phyloP scores from a whole-genome alignment of 2,888 invertebrate species.

The Tetramorium bicarinatum region DNA sequence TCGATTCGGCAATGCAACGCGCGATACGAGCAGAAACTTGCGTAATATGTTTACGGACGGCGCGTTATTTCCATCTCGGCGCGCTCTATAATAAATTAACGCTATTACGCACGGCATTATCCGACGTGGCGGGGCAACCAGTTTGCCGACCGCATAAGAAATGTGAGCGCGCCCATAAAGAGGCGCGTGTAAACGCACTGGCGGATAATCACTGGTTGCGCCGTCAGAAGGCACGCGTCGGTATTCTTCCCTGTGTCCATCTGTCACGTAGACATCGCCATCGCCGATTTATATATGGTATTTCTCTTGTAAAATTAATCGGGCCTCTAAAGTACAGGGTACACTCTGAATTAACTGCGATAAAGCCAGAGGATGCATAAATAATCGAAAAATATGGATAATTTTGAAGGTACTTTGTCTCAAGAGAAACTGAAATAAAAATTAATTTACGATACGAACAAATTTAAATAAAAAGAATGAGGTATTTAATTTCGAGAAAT shows the following conservation, averaged over 20 bases:
- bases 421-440: not conserved
- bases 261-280: constrained; percentile 17
- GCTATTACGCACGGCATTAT: constrained; percentile 61
- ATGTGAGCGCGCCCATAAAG: constrained; percentile 60
- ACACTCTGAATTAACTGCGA: not conserved
- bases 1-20: constrained; percentile 13
- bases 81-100: constrained; percentile 64
- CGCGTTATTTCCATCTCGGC: constrained; percentile 46
- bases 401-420: not conserved
- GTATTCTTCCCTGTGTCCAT: constrained; percentile 23
- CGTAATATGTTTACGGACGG: constrained; percentile 66
- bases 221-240: constrained; percentile 61
- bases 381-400: not conserved
- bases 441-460: not conserved
- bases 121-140: constrained; percentile 55
- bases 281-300: constrained; percentile 6
- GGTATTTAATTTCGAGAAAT: not conserved
- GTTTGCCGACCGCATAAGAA: constrained; percentile 65
- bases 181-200: constrained; percentile 57
- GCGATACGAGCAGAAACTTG: constrained; percentile 60
- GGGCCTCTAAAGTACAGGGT: not conserved
- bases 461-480: not conserved
- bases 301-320: not conserved
- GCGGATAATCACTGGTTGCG: constrained; percentile 65
- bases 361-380: not conserved